Conservation (phyloP, 2,888 invertebrate genomes). For the Caenorhabditis afra region DNA sequence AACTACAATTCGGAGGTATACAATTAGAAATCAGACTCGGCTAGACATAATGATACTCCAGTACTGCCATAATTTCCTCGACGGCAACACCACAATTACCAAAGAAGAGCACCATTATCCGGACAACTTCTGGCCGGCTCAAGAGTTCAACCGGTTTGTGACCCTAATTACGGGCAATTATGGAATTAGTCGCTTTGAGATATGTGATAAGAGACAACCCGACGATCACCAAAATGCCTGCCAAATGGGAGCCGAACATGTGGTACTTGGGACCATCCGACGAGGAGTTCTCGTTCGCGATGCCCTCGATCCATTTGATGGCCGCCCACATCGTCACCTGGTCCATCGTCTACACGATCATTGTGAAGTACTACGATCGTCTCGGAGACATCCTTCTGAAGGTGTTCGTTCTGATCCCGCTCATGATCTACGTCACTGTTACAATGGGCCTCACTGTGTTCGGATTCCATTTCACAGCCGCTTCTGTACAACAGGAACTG, state of each 20-base stretch:
- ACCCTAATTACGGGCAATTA: neutral
- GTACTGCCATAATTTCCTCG: conserved; percentile 52
- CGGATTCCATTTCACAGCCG: conserved; percentile 49
- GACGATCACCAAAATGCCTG: conserved; percentile 26
- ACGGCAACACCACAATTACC: conserved; percentile 49
- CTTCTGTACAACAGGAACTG: conserved; percentile 14
- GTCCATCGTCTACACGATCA: conserved; percentile 47
- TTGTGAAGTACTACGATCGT: conserved; percentile 55
- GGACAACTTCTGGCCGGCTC: conserved; percentile 73
- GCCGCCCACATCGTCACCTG: conserved; percentile 59
- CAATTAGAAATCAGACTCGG: too few species aligned
- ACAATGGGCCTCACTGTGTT: conserved; percentile 60
- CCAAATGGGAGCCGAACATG: conserved; percentile 65
- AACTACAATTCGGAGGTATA: conserved; percentile 46
- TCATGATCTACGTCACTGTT: conserved; percentile 56
- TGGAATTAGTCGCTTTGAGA: conserved; percentile 36
- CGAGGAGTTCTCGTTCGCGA: conserved; percentile 54
- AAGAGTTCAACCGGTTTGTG: conserved; percentile 70
- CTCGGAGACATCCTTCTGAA: conserved; percentile 51
- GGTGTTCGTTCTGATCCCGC: conserved; percentile 60
- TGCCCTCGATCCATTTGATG: conserved; percentile 60
- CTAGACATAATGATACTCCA: conserved; percentile 4
- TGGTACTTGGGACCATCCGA: conserved; percentile 66
- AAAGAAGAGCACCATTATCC: conserved; percentile 56
- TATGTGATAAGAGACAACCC: conserved; percentile 60